Conservation (phyloP, 2,113 vertebrate genomes). For the Corythaixoides concolor region DNA sequence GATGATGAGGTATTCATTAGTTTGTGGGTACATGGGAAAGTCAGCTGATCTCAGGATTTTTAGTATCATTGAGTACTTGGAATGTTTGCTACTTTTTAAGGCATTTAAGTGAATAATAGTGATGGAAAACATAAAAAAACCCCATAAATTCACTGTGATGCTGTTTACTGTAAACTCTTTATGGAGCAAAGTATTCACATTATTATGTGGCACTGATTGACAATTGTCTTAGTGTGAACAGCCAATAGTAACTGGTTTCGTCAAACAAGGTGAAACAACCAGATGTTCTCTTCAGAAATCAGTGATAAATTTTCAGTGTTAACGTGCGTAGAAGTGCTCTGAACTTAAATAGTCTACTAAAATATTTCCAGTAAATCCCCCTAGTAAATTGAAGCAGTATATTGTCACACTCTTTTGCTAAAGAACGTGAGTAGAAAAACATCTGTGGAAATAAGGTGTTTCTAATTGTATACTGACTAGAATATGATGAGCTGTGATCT, state of each 20-base stretch:
- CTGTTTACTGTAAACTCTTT: background rate
- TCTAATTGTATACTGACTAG: background rate
- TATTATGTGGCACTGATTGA: background rate
- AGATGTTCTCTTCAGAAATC: background rate
- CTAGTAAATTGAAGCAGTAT: background rate
- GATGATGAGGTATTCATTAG: slow-evolving; percentile 88
- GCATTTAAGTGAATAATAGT: background rate
- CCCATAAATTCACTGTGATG: background rate
- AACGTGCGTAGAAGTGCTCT: background rate
- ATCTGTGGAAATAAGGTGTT: background rate
- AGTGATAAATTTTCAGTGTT: background rate
- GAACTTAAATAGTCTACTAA: background rate
- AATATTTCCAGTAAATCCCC: background rate
- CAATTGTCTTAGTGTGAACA: background rate
- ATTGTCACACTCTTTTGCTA: background rate
- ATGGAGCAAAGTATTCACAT: background rate
- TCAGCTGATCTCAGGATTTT: background rate
- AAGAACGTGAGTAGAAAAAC: background rate
- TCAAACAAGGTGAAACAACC: background rate
- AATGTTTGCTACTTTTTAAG: background rate
- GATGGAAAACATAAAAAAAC: no score
- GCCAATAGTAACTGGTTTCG: background rate
- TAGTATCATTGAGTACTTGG: background rate
- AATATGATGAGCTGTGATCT: background rate
- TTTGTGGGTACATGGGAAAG: background rate